Percentiles rank a stretch among this genome's conserved stretches.
phyloP scores from a whole-genome alignment of 1,140 invertebrate species.

The Scaptomyza pallida region DNA sequence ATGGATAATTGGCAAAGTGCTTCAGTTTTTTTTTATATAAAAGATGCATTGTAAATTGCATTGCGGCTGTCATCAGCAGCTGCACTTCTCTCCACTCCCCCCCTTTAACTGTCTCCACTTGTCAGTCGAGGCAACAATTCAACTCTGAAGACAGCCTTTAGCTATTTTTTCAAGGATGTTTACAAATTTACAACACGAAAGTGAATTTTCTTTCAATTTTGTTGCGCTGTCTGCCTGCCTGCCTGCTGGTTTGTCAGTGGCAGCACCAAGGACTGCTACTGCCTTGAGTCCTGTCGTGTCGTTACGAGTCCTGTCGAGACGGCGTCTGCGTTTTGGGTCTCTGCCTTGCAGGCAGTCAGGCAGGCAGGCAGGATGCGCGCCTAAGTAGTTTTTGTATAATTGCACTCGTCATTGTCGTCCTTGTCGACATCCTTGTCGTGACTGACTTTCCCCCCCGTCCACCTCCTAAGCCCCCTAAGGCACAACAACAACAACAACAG shows the following conservation, averaged over 20 bases:
- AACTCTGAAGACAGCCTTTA: slow-evolving; percentile 46
- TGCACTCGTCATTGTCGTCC: slow-evolving; percentile 80
- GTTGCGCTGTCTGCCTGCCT: slow-evolving; percentile 57
- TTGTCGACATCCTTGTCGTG: slow-evolving; percentile 55
- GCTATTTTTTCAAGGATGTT: slow-evolving; percentile 79
- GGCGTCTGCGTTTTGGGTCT: slow-evolving; percentile 17
- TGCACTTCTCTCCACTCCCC: background rate
- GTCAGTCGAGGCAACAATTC: slow-evolving; percentile 55
- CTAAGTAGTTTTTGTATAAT: slow-evolving; percentile 83
- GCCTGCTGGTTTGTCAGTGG: slow-evolving; percentile 21
- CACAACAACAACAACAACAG: slow-evolving; percentile 70
- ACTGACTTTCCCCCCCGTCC: slow-evolving; percentile 8
- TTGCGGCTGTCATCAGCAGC: slow-evolving; percentile 49
- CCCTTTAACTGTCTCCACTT: slow-evolving; percentile 21
- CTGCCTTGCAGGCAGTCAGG: too few species aligned
- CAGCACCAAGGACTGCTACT: slow-evolving; percentile 14
- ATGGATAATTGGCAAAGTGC: slow-evolving; percentile 47
- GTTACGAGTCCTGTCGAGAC: slow-evolving; percentile 24
- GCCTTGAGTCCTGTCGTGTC: slow-evolving; percentile 28
- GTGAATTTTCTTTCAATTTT: slow-evolving; percentile 82
- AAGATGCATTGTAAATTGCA: slow-evolving; percentile 48
- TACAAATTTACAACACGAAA: slow-evolving; percentile 82
- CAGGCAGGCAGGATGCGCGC: slow-evolving; percentile 74
- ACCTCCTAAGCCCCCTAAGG: slow-evolving; percentile 23
- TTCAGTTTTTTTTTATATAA: slow-evolving; percentile 23